Evolutionary conservation across 1,140 invertebrate genomes (phyloP), one percentile per base, ranked within the genome.

Genomic region (Cydia strobilella): DNA sequence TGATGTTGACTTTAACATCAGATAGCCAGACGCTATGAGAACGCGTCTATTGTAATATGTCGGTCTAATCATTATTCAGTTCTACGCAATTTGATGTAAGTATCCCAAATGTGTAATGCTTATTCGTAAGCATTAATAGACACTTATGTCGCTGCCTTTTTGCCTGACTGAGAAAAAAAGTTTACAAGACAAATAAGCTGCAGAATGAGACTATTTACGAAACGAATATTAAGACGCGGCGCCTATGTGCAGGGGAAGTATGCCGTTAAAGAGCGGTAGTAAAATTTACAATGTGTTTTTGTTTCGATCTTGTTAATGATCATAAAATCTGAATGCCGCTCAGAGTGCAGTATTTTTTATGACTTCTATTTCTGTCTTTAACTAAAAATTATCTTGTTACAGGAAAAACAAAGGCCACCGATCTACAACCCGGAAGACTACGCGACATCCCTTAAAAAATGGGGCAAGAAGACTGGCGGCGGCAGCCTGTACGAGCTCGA

Each of bases 391-490:
- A 25, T 62, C 7, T 72, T 66, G 12, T 69, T 82, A 73, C 86
- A 97, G 96, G 96, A 97, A 85, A 96, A 97, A 81, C 95, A 96
- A 84, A 93, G 97, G 72, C 97, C 97, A 71, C 97, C 97, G 2
- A 96, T 97, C 23, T 97, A 97, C 93, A 97, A 97, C 89, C 95
- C 96, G 0, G 97, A 97, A 88, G 96, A 97, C 85, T 97, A 97
- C 86, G 96, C 95, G 3, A 93, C 95, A 10, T 96, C 96, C 0
- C 86, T 97, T 66, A 95, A 95, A 79, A 96, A 96, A 94, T 97
- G 96, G 94, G 95, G 95, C 78, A 94, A 95, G 90, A 94, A 95
- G 78, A 79, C 77, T 7, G 80, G 84, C n/a, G 80, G 78, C 0
- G 82, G 79, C 13, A 84, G 74, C 12, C 76, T 91, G 25, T 92